Evolutionary conservation across 2,113 vertebrate species (phyloP).

Genomic region (Hipposideros armiger): DNA sequence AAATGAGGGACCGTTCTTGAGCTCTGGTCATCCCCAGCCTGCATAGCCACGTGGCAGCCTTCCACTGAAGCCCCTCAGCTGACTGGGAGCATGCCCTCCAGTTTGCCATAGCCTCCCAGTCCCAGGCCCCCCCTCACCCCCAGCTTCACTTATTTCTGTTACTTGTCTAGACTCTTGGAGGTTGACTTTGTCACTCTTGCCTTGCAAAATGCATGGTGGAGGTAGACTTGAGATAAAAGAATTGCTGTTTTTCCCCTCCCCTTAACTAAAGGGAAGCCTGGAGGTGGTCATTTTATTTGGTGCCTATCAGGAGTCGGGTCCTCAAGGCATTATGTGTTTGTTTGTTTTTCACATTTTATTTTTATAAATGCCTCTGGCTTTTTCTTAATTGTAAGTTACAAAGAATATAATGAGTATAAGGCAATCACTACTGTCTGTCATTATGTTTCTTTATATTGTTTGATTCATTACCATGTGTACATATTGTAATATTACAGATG

Average conservation of each 20-base stretch:
- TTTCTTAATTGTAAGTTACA: background rate
- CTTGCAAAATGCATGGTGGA: background rate
- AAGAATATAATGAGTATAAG: background rate
- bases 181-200: background rate
- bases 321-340: background rate
- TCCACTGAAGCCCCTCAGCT: background rate
- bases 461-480: background rate
- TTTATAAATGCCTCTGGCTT: background rate
- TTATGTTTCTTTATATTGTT: background rate
- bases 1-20: background rate
- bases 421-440: background rate
- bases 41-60: background rate
- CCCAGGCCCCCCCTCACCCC: too few species aligned
- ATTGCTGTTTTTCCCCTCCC: background rate
- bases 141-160: background rate
- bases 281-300: background rate
- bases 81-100: rapidly evolving
- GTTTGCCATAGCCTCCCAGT: background rate
- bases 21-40: background rate
- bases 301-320: background rate
- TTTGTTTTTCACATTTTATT: background rate
- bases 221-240: background rate
- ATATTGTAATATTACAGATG: background rate
- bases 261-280: background rate
- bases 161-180: background rate